Percentiles rank a stretch among this genome's conserved stretches.
Conservation (phyloP, 2,888 invertebrate species). For the Omphaloscelis lunosa region DNA sequence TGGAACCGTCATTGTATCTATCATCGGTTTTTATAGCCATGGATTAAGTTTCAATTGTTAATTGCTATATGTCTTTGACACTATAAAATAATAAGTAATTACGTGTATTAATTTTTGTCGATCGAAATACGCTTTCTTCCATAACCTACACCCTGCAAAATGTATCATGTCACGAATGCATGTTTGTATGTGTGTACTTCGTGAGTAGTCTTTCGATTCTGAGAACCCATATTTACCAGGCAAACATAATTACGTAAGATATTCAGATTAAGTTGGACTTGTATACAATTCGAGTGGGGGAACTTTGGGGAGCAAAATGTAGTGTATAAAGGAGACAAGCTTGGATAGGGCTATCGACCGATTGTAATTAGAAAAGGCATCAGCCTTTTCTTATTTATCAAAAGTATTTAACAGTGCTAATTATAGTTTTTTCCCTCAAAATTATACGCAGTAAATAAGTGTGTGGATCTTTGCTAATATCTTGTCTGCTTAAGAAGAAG, state of each 20-base stretch:
- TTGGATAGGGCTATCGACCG: background rate
- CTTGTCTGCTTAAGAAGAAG: background rate
- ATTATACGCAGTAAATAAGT: background rate
- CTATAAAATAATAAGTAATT: too few species aligned
- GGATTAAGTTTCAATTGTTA: background rate
- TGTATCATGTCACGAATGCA: slow-evolving; percentile 20
- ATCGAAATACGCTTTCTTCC: background rate
- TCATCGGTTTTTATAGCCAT: background rate
- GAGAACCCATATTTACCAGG: slow-evolving; percentile 53
- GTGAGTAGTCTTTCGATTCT: slow-evolving; percentile 47
- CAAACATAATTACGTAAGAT: slow-evolving; percentile 61
- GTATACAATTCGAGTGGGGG: slow-evolving; percentile 6
- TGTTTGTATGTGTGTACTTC: slow-evolving; percentile 24
- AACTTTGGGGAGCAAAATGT: slow-evolving; percentile 30
- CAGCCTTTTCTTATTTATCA: slow-evolving; percentile 3
- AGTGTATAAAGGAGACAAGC: slow-evolving; percentile 16
- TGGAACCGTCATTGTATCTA: too few species aligned
- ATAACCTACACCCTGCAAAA: slow-evolving; percentile 11
- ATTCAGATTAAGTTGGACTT: slow-evolving; percentile 50
- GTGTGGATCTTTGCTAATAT: background rate
- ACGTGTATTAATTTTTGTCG: too few species aligned
- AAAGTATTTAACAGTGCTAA: slow-evolving; percentile 4
- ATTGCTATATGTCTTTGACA: background rate
- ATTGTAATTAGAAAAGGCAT: background rate
- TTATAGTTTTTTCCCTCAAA: background rate